Evolutionary conservation across 1,140 invertebrate genomes (phyloP).

Genomic region (Dreissena polymorpha): DNA sequence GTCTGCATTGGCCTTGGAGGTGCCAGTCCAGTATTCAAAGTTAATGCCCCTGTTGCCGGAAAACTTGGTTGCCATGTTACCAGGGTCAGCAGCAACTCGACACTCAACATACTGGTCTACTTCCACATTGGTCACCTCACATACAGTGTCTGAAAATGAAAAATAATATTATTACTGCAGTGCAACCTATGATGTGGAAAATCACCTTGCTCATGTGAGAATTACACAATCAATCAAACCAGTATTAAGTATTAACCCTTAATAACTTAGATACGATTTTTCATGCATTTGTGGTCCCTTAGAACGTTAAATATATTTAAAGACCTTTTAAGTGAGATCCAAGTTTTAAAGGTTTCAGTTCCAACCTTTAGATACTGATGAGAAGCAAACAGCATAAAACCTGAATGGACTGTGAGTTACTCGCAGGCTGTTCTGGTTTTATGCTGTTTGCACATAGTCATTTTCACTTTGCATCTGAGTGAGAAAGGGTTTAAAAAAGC

Average conservation of each 20-base stretch:
- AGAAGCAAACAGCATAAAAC: too few relatives aligned
- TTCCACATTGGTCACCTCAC: constrained; percentile 34
- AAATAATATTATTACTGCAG: background rate
- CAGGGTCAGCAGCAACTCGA: constrained; percentile 25
- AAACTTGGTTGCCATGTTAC: constrained; percentile 1
- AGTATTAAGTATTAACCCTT: background rate
- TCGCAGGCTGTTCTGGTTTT: too few relatives aligned
- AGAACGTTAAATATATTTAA: too few relatives aligned
- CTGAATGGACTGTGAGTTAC: too few relatives aligned
- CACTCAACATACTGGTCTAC: constrained; percentile 30
- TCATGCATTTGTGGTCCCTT: too few relatives aligned
- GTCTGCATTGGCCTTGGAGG: background rate
- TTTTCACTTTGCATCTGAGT: too few relatives aligned
- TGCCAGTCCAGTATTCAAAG: constrained; percentile 52
- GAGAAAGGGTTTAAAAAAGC: too few relatives aligned
- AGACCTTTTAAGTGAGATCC: too few relatives aligned
- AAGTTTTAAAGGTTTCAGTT: too few relatives aligned
- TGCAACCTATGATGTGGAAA: background rate
- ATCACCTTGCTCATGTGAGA: background rate
- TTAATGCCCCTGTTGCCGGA: constrained; percentile 37
- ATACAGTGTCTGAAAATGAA: constrained; percentile 46
- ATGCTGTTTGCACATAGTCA: too few relatives aligned
- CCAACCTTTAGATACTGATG: too few relatives aligned
- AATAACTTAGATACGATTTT: background rate
- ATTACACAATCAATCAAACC: background rate